Evolutionary conservation across 2,113 vertebrate species (phyloP).

Genomic region (Otis tarda): DNA sequence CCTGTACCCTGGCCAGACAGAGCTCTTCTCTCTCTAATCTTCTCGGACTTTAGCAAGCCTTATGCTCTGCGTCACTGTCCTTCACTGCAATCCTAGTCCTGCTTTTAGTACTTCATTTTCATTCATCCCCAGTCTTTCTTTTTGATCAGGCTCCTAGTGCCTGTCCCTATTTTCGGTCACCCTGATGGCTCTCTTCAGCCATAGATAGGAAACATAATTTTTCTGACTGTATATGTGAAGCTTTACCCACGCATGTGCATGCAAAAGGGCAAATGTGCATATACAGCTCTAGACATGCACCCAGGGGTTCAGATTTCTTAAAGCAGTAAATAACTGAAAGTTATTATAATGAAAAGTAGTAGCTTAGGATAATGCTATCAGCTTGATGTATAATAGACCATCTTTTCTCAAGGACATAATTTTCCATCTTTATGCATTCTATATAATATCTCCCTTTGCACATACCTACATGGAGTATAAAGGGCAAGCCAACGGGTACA

Average conservation of each 20-base stretch:
- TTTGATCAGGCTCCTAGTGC: neutral
- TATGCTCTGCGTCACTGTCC: neutral
- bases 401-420: neutral
- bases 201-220: neutral
- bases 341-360: neutral
- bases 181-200: neutral
- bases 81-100: neutral
- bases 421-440: neutral
- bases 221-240: neutral
- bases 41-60: neutral
- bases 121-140: neutral
- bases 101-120: neutral
- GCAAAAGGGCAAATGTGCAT: accelerated
- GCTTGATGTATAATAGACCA: neutral
- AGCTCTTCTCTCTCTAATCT: neutral
- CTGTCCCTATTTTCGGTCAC: neutral
- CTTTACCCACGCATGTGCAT: accelerated
- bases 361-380: neutral
- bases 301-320: neutral
- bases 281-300: neutral
- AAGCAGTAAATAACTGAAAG: neutral
- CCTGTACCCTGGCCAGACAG: neutral
- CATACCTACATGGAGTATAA: neutral
- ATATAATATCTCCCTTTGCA: neutral
- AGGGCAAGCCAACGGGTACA: neutral